Evolutionary conservation across 2,888 invertebrate genomes (phyloP), one percentile per base, ranked within the genome.

Genomic region (Empis livida): DNA sequence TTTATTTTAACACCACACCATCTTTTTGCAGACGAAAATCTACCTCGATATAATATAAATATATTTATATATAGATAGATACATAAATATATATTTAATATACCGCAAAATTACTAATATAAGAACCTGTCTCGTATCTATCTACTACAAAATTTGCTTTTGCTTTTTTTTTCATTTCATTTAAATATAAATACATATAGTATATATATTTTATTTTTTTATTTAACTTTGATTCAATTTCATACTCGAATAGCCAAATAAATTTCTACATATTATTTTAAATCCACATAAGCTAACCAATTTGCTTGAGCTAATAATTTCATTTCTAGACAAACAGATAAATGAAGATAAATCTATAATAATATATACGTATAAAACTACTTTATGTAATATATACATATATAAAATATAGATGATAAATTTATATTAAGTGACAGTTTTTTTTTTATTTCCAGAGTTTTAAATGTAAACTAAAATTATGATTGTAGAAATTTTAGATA

Each of bases 191-290:
- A 37, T 10, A 37, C 37, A 14, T 35, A 37, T 32, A 37, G 15
- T 37, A 37, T 37, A n/a, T 14, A 14, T 35, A 35, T 35, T 11
- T n/a, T 32, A 35, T 8, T 14, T 8, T n/a, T 27, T 8, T 27
- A 20, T n/a, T n/a, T n/a, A 27, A 27, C 23, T 27, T 27, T 27
- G 23, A 39, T 39, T 17, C 39, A 39, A 39, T 39, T 39, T 39
- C 39, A 39, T 39, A 39, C 39, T 39, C 39, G 17, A 39, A 39
- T 39, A 17, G 39, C 39, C 39, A 39, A 39, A 20, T 39, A 39
- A 39, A 17, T 39, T 39, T 8, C 23, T 27, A 27, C 23, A 27
- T 27, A 27, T 39, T 17, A 39, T 17, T 11, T 20, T 39, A 39
- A 39, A 39, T 39, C 39, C 39, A 17, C 20, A 39, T 39, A 39